Base-by-base conservation (phyloP, 2,888 invertebrate species). In the Drosophila meridionalis region DNA sequence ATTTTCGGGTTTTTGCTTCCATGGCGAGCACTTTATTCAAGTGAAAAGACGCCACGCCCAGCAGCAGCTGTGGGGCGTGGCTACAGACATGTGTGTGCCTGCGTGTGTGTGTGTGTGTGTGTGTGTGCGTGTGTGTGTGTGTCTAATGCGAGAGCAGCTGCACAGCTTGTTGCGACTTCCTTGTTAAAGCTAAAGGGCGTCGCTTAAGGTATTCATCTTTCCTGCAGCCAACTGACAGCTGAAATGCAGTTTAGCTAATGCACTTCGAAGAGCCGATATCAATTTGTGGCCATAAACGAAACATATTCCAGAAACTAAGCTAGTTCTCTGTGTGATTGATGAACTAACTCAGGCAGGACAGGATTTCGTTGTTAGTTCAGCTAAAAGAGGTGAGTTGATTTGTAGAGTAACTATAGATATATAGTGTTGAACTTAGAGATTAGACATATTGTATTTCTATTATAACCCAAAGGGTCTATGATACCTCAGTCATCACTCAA, bases 1-100 rank as follows among this genome's bases (percentile, higher is more conserved):
- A 61, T 80, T 67, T 76, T 76, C 42, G 66, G 57, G 59, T 50
- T 77, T 74, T 66, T 66, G 53, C 63, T 69, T 75, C 47, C 63
- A 62, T 61, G 53, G 71, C 76, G 66, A 64, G 66, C 70, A 70
- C 57, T 71, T 66, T 68, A 70, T 70, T 75, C 76, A 61, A 79
- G 70, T 82, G 67, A 74, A 82, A 69, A 55, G 53, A 20, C 58
- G 64, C 67, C 82, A 70, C 82, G 79, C 82, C 79, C 79, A 63
- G 34, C 14, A 32, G 9, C 57, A 28, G 60, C 60, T 45, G 32
- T 11, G 20, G 45, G 71, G 32, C 52, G 52, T 70, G 45, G 32
- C 36, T 6, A 0, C 5, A 45, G 6, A 45, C 20, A 26, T 26
- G 5, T n/a, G 42, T 14, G 48, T n/a, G n/a, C 14, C 3, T 30